A percentile compares a stretch with the other conserved stretches of the same genome.
Evolutionary conservation across 2,888 invertebrate genomes (phyloP).

Genomic region (Fragum sueziense): DNA sequence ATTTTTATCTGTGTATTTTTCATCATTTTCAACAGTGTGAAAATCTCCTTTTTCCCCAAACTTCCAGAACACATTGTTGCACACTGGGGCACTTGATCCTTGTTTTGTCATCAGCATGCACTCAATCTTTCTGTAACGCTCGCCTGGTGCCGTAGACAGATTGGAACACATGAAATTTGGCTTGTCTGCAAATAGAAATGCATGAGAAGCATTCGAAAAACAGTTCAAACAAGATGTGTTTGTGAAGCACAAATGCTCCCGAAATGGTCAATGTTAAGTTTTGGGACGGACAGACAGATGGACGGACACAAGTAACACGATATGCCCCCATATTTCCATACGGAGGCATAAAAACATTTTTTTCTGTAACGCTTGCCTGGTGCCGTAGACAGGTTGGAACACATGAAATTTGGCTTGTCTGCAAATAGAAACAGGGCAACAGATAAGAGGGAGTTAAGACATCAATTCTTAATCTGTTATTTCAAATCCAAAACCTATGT

Average conservation of each 20-base stretch:
- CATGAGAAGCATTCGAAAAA: too few species aligned
- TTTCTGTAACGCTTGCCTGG: conserved; percentile 22
- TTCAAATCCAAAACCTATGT: too few species aligned
- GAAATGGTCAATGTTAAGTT: too few species aligned
- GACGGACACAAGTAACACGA: too few species aligned
- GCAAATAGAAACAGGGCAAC: too few species aligned
- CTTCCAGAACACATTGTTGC: conserved; percentile 44
- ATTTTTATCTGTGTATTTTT: conserved; percentile 20
- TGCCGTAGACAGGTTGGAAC: conserved; percentile 23
- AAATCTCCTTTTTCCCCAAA: conserved; percentile 20
- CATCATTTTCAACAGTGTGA: not conserved
- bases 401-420: conserved; percentile 44
- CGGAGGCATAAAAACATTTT: too few species aligned
- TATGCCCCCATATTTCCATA: too few species aligned
- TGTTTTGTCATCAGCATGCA: conserved; percentile 32
- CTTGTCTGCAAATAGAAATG: conserved; percentile 49
- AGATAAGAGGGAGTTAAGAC: too few species aligned
- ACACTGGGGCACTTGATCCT: conserved; percentile 13
- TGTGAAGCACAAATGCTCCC: too few species aligned
- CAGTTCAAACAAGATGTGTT: too few species aligned
- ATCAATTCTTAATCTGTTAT: too few species aligned
- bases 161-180: conserved; percentile 39
- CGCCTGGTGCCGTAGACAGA: conserved; percentile 10
- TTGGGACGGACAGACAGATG: too few species aligned
- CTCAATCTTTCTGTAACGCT: conserved; percentile 20